Conservation (phyloP, 2,888 invertebrate genomes). For the Heliconius ethilla region DNA sequence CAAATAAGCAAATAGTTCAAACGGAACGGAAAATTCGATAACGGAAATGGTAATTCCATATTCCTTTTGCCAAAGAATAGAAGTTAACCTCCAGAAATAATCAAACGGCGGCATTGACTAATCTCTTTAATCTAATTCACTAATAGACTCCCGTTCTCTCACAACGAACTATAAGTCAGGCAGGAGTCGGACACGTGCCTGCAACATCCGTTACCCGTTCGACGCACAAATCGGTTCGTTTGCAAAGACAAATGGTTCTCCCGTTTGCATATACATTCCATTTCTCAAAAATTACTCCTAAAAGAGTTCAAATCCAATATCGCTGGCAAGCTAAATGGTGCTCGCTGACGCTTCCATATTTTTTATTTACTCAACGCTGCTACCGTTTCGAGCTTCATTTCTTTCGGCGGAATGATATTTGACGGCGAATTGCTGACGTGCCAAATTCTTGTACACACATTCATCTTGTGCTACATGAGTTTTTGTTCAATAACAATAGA, state of each 20-base stretch:
- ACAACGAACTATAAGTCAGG: slow-evolving; percentile 72
- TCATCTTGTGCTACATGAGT: slow-evolving; percentile 56
- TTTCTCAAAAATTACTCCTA: slow-evolving; percentile 73
- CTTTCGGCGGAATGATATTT: slow-evolving; percentile 58
- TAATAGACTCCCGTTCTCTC: slow-evolving; percentile 69
- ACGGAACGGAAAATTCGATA: neutral
- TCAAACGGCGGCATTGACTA: slow-evolving; percentile 41
- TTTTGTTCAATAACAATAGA: slow-evolving; percentile 67
- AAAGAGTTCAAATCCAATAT: slow-evolving; percentile 70
- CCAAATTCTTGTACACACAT: slow-evolving; percentile 58
- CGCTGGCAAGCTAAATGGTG: slow-evolving; percentile 51
- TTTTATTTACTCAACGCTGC: slow-evolving; percentile 50
- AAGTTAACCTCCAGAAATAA: slow-evolving; percentile 27
- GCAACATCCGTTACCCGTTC: slow-evolving; percentile 77
- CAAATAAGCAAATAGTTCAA: neutral
- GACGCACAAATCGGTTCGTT: slow-evolving; percentile 80
- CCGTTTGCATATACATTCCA: slow-evolving; percentile 65
- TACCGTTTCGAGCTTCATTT: slow-evolving; percentile 50
- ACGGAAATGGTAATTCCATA: slow-evolving; percentile 9
- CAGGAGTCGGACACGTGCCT: slow-evolving; percentile 65
- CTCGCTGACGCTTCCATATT: slow-evolving; percentile 52
- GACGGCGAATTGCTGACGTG: slow-evolving; percentile 57
- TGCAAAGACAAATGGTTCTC: slow-evolving; percentile 79
- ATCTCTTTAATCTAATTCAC: slow-evolving; percentile 55
- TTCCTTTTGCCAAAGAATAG: slow-evolving; percentile 16